Evolutionary conservation across 2,113 vertebrate genomes (phyloP).

Genomic region (Pygoscelis antarcticus): DNA sequence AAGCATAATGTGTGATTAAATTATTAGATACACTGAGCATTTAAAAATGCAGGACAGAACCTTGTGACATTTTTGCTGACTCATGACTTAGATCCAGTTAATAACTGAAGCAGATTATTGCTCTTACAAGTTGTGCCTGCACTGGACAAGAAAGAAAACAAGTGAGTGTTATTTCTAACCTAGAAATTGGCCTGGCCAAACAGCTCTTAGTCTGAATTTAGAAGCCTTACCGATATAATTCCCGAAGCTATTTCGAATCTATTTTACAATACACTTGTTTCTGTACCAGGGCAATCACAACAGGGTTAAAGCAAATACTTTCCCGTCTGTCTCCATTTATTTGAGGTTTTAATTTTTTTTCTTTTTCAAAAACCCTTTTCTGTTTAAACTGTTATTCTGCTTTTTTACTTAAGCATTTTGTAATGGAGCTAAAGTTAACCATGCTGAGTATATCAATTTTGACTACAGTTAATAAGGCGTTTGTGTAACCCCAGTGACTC

Average conservation of each 20-base stretch:
- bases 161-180: not conserved
- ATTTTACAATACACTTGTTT: not conserved
- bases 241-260: not conserved
- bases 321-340: not conserved
- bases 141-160: not conserved
- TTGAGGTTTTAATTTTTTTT: not conserved
- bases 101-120: not conserved
- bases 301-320: not conserved
- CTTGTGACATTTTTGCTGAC: not conserved
- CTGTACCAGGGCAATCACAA: not conserved
- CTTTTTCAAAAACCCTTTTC: not conserved
- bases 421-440: not conserved
- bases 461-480: not conserved
- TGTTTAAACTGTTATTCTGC: not conserved
- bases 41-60: not conserved
- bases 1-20: not conserved
- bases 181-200: not conserved
- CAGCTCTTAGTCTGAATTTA: not conserved
- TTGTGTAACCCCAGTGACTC: not conserved
- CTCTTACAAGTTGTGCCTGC: not conserved
- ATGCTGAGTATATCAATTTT: not conserved
- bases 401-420: not conserved
- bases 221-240: not conserved
- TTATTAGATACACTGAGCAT: not conserved
- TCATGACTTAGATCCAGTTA: not conserved